Percentiles rank a stretch among this genome's conserved stretches.
phyloP scores from a whole-genome alignment of 2,797 vertebrate species.

The Anisognathus igniventris region DNA sequence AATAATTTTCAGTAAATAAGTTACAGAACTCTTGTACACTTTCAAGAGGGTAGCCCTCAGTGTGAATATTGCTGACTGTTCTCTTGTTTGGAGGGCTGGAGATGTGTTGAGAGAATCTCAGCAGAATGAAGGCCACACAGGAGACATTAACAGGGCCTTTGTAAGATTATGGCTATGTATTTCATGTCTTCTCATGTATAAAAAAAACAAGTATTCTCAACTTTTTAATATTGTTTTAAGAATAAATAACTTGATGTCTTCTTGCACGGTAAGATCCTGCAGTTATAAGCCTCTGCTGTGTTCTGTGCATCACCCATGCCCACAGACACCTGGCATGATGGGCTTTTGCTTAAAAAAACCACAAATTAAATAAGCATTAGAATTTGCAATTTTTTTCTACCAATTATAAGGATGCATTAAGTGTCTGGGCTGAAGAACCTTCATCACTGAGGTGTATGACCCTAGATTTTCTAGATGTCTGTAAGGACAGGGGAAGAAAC shows the following conservation, averaged over 20 bases:
- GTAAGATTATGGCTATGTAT: neutral
- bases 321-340: fast-evolving
- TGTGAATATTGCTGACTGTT: neutral
- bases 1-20: neutral
- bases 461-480: neutral
- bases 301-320: neutral
- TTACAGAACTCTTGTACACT: neutral
- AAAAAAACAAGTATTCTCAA: neutral
- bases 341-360: neutral
- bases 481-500: neutral
- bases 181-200: neutral
- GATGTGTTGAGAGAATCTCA: neutral
- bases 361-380: neutral
- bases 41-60: neutral
- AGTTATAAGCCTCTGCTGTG: neutral
- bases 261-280: neutral
- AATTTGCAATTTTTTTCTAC: neutral
- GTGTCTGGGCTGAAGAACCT: neutral
- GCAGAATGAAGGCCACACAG: neutral
- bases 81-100: neutral
- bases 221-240: neutral
- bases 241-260: neutral
- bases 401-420: neutral
- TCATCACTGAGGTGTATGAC: neutral
- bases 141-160: neutral